These are phyloP conservation scores for Malachius bipustulatus DNA, from an alignment of 2,888 invertebrate species.

Conservation along the genomic window DNA sequence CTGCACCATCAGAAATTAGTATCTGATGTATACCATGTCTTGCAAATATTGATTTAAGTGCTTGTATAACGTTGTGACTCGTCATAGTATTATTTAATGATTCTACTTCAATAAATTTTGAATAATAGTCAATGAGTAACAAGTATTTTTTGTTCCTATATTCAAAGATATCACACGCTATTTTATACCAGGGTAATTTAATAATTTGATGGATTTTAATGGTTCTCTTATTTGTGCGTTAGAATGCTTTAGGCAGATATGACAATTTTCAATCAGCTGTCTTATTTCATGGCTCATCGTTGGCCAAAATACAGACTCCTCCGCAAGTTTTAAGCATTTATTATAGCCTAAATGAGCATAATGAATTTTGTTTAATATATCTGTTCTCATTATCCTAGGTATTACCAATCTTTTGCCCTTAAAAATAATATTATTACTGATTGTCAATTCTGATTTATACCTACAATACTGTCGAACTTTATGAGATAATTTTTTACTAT, in stretches of 20 bases:
- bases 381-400: conserved; percentile 12
- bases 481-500: conserved; percentile 10
- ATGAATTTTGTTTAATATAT: conserved; percentile 15
- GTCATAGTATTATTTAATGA: not conserved
- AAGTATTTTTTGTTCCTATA: not conserved
- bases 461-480: conserved; percentile 13
- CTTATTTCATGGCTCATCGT: conserved; percentile 15
- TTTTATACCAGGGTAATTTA: conserved; percentile 11
- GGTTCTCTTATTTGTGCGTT: conserved; percentile 15
- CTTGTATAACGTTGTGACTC: not conserved
- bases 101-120: no score
- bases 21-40: conserved; percentile 7
- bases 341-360: conserved; percentile 14
- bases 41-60: conserved; percentile 7
- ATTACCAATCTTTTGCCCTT: conserved; percentile 13
- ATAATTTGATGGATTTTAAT: conserved; percentile 13
- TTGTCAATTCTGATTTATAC: conserved; percentile 10
- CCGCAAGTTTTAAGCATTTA: conserved; percentile 14
- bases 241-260: conserved; percentile 13
- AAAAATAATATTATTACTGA: conserved; percentile 11
- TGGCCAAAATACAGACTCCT: conserved; percentile 15
- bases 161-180: conserved; percentile 8
- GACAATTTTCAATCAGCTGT: conserved; percentile 12
- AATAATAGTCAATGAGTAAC: conserved; percentile 5
- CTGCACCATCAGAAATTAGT: conserved; percentile 7